These are phyloP conservation scores for Acanthosepion esculentum DNA, from an alignment of 2,888 invertebrate genomes.

Conservation along the genomic window DNA sequence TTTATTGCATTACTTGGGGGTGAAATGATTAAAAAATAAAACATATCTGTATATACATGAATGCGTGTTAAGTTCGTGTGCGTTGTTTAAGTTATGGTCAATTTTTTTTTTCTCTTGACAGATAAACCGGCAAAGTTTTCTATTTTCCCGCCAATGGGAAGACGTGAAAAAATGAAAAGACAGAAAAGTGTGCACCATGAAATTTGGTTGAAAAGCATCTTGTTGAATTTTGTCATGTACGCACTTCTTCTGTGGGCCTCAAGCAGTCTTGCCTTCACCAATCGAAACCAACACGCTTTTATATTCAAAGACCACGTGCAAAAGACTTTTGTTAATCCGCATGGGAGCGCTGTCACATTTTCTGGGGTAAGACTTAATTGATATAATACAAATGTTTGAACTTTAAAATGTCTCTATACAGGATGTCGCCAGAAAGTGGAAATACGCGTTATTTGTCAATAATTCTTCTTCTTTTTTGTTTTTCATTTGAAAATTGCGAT, in stretches of 20 bases:
- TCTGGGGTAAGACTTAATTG: background rate
- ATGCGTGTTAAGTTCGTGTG: too few relatives aligned
- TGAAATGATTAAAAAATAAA: too few relatives aligned
- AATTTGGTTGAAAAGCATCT: constrained; percentile 35
- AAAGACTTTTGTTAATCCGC: background rate
- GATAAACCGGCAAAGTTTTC: background rate
- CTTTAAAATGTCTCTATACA: too few relatives aligned
- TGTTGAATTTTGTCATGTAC: constrained; percentile 34
- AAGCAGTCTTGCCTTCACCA: background rate
- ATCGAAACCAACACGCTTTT: background rate
- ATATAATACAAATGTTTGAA: too few relatives aligned
- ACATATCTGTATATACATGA: too few relatives aligned
- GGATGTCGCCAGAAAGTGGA: too few relatives aligned
- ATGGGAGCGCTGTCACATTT: background rate
- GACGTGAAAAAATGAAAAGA: background rate
- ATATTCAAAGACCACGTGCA: background rate
- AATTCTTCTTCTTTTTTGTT: too few relatives aligned
- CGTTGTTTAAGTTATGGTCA: too few relatives aligned
- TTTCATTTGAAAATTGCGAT: too few relatives aligned
- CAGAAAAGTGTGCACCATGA: background rate
- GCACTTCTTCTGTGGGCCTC: background rate
- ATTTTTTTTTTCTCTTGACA: background rate
- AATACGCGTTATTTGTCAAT: too few relatives aligned
- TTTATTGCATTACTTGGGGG: too few relatives aligned
- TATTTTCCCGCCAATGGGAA: background rate